A percentile compares a stretch with the other conserved stretches of the same genome.
Evolutionary conservation across 2,797 vertebrate genomes (phyloP).

Genomic region (Lacerta agilis): DNA sequence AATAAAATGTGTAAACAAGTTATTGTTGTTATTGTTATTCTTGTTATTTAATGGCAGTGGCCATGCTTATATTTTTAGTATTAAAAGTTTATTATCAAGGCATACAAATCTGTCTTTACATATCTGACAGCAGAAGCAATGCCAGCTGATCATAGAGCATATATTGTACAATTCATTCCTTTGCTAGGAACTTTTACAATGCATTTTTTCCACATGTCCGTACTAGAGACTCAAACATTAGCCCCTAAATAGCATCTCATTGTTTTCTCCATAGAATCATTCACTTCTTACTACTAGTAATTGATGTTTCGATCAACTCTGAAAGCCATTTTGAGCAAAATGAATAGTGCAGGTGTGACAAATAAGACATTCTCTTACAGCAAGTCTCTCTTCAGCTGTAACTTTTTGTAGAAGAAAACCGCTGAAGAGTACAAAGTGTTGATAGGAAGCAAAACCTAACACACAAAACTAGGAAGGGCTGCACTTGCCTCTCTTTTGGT

Average conservation of each 20-base stretch:
- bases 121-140: not conserved
- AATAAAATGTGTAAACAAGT: not conserved
- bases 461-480: not conserved
- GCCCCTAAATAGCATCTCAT: fast-evolving
- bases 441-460: not conserved
- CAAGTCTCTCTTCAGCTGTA: not conserved
- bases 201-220: not conserved
- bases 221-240: not conserved
- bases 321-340: not conserved
- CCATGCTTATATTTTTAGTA: not conserved
- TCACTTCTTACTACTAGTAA: conserved; percentile 11
- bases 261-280: not conserved
- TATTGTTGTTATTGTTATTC: no score
- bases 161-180: not conserved
- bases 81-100: not conserved
- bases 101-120: not conserved
- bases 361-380: not conserved
- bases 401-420: not conserved
- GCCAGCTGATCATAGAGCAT: not conserved
- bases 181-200: not conserved
- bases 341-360: not conserved
- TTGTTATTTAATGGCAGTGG: not conserved
- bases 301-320: not conserved
- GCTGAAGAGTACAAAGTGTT: not conserved
- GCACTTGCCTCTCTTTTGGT: conserved; percentile 81